These are phyloP conservation scores for Siphonodentalium dalli DNA, from an alignment of 2,888 invertebrate genomes.

Conservation along the genomic window DNA sequence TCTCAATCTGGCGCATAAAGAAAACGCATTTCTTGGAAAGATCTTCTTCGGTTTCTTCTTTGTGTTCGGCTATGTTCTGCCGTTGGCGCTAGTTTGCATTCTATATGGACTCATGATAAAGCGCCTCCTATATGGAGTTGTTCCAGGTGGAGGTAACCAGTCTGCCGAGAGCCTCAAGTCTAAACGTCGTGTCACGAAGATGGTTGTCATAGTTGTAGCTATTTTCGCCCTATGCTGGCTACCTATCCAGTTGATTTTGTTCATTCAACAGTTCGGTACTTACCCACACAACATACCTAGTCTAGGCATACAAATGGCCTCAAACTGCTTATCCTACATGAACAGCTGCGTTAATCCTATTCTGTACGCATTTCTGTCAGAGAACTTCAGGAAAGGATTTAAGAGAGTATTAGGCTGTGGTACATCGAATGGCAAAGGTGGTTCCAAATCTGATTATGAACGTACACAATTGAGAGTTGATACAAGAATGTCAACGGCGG, in stretches of 20 bases:
- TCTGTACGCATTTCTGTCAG: slow-evolving; percentile 91
- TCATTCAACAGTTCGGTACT: slow-evolving; percentile 75
- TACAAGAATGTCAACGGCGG: no score
- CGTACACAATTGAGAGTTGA: no score
- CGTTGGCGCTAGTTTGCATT: slow-evolving; percentile 83
- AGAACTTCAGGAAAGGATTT: slow-evolving; percentile 92
- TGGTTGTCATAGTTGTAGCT: slow-evolving; percentile 89
- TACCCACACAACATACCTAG: slow-evolving; percentile 72
- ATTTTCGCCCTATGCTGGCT: slow-evolving; percentile 94
- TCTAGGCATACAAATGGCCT: slow-evolving; percentile 66
- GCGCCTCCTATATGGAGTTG: slow-evolving; percentile 81
- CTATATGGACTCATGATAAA: slow-evolving; percentile 89
- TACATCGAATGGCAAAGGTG: slow-evolving; percentile 27
- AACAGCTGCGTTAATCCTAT: slow-evolving; percentile 95
- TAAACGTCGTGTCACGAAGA: slow-evolving; percentile 86
- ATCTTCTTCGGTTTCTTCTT: slow-evolving; percentile 70
- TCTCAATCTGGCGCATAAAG: slow-evolving; percentile 30
- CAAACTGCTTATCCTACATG: slow-evolving; percentile 76
- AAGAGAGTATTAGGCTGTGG: slow-evolving; percentile 63
- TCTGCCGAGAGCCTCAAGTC: slow-evolving; percentile 84
- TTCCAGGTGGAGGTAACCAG: slow-evolving; percentile 75
- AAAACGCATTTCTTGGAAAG: slow-evolving; percentile 15
- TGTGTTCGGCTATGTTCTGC: slow-evolving; percentile 86
- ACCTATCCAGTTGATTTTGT: slow-evolving; percentile 81
- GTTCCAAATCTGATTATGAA: slow-evolving; percentile 50